Conservation (phyloP, 1,140 invertebrate species). For the Drosophila obscura region DNA sequence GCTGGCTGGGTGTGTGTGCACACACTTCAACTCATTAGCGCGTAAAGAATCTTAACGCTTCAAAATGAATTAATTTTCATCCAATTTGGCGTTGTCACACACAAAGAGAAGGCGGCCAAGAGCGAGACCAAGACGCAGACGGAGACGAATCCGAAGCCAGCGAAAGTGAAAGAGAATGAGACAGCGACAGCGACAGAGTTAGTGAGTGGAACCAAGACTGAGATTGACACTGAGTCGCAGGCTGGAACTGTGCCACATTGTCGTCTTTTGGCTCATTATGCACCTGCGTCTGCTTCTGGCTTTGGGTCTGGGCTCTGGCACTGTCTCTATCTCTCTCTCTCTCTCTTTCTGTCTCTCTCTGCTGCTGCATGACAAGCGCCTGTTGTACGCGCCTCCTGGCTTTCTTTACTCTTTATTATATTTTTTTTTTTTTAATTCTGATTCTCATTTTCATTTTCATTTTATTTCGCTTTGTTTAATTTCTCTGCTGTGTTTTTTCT, state of each 20-base stretch:
- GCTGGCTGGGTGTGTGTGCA: conserved; percentile 20
- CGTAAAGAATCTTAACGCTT: conserved; percentile 79
- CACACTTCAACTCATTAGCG: conserved; percentile 78
- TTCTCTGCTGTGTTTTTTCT: conserved; percentile 26
- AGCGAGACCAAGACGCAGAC: background rate
- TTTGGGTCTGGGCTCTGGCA: background rate
- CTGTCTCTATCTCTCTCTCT: background rate
- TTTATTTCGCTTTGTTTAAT: conserved; percentile 44
- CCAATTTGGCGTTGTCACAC: conserved; percentile 70
- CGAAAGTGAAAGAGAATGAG: too few species aligned
- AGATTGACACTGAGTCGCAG: background rate
- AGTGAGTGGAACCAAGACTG: conserved; percentile 19
- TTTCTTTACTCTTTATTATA: conserved; percentile 17
- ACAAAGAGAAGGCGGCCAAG: background rate
- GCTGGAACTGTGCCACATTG: conserved; percentile 31
- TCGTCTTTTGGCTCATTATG: conserved; percentile 63
- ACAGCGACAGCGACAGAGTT: too few species aligned
- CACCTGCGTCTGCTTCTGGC: conserved; percentile 48
- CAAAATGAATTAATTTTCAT: conserved; percentile 82
- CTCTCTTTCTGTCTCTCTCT: background rate
- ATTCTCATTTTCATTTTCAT: conserved; percentile 9
- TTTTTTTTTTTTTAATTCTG: conserved; percentile 1
- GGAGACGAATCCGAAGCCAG: too few species aligned
- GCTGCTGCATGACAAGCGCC: background rate
- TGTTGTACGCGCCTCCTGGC: background rate